Conservation (phyloP, 1,140 invertebrate species). For the Pantala flavescens region DNA sequence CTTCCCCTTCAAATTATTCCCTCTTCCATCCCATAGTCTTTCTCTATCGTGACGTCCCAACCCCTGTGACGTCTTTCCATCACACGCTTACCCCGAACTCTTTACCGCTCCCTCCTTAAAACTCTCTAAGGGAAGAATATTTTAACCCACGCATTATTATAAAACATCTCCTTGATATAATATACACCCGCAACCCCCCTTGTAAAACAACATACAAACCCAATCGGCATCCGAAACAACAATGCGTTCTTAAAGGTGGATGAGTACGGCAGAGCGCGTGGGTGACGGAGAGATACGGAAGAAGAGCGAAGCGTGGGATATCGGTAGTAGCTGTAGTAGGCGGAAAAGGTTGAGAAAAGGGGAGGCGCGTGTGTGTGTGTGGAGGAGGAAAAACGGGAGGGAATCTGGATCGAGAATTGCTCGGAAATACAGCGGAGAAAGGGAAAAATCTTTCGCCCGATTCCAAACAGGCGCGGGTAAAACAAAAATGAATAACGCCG, state of each 20-base stretch:
- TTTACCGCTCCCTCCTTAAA: constrained; percentile 27
- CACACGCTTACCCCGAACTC: constrained; percentile 22
- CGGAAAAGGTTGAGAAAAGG: constrained; percentile 27
- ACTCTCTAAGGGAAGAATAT: constrained; percentile 19
- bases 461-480: not conserved
- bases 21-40: not conserved
- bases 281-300: too few species aligned
- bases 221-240: not conserved
- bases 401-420: constrained; percentile 14
- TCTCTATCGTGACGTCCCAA: not conserved
- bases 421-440: not conserved
- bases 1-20: not conserved
- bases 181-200: too few species aligned
- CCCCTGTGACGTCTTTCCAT: constrained; percentile 20
- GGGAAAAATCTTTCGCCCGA: not conserved
- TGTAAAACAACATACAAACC: not conserved
- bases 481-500: constrained; percentile 3
- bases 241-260: not conserved
- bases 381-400: constrained; percentile 22
- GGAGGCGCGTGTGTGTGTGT: constrained; percentile 15
- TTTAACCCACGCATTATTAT: constrained; percentile 13
- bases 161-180: too few species aligned
- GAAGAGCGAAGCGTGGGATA: too few species aligned
- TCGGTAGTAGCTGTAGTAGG: constrained; percentile 24
- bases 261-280: too few species aligned